Evolutionary conservation across 2,113 vertebrate species (phyloP), one percentile per base, ranked within the genome.

Genomic region (Phylloscopus trochilus): DNA sequence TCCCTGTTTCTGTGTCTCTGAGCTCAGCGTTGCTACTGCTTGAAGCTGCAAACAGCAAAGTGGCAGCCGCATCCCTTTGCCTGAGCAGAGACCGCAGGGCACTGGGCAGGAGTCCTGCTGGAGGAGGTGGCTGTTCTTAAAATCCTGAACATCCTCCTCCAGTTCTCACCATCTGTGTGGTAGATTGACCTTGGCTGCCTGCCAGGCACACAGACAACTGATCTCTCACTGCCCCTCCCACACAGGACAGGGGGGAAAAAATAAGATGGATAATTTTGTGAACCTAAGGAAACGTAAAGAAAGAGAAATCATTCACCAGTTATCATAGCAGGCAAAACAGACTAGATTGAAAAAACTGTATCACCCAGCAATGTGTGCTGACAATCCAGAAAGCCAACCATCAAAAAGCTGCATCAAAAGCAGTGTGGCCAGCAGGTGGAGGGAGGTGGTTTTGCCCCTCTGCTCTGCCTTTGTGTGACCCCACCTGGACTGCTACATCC

Each of bases 391-490:
- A 67, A 56, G 17, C 11, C 33, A 60, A 8, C 7, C 5, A 6
- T 3, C 31, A 59, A 31, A 58, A 59, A 66, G 18, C 11, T 66
- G 14, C 22, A 41, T 30, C 41, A 28, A 69, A 44, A 73, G 8
- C 46, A n/a, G 3, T 0, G 0, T 47, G 20, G 8, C 8, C 22
- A 58, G 13, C 10, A 55, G 21, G 15, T 24, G 15, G 2, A 76
- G 21, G 31, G n/a, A 52, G 39, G 10, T 11, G 37, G n/a, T 26
- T 70, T 51, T 55, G 1, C 4, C 11, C 14, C 9, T 67, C 15
- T 52, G 3, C 30, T 72, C 23, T 59, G 1, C 37, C 22, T 24
- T 53, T 4, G 0, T 49, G 18, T 16, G 6, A 56, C 4, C 3
- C 17, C 3, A 41, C 8, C 26, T 69, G 11, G 13, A 74, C 13